Evolutionary conservation across 2,888 invertebrate species (phyloP).

Genomic region (Prionchulus punctatus): DNA sequence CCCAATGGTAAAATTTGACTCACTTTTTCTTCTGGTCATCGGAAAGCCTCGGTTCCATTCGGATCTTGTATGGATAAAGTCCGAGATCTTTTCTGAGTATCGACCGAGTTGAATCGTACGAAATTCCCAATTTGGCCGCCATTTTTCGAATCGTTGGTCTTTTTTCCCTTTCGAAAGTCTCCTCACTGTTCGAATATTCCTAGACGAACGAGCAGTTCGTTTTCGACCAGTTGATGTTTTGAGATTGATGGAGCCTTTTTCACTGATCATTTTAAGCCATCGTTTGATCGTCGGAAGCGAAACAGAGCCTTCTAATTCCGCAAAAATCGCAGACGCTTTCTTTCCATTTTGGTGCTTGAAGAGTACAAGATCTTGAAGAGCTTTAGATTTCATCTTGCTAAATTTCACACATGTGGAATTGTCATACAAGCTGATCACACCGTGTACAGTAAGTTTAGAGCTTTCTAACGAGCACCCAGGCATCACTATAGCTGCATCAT

Average conservation of each 20-base stretch:
- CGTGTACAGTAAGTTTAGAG: not conserved
- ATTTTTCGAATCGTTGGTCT: not conserved
- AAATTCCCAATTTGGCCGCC: not conserved
- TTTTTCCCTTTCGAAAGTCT: not conserved
- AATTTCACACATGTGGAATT: not conserved
- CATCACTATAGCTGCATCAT: not conserved
- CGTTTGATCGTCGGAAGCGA: not conserved
- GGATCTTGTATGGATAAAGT: not conserved
- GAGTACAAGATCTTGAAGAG: not conserved
- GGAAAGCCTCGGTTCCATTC: not conserved
- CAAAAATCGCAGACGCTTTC: not conserved
- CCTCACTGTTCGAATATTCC: not conserved
- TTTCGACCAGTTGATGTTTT: not conserved
- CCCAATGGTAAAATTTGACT: not conserved
- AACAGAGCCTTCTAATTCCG: not conserved
- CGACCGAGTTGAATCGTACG: not conserved
- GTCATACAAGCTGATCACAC: not conserved
- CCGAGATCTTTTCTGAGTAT: not conserved
- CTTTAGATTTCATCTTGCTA: not conserved
- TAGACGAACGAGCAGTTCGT: not conserved
- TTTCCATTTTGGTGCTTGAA: no score
- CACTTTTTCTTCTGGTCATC: constrained; percentile 1
- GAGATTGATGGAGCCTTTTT: not conserved
- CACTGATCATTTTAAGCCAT: not conserved
- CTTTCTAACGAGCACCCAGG: not conserved